Base-by-base conservation (phyloP, 30 jellyfish, hydroid and myxozoan species). In the Nemopilema nomurai region DNA sequence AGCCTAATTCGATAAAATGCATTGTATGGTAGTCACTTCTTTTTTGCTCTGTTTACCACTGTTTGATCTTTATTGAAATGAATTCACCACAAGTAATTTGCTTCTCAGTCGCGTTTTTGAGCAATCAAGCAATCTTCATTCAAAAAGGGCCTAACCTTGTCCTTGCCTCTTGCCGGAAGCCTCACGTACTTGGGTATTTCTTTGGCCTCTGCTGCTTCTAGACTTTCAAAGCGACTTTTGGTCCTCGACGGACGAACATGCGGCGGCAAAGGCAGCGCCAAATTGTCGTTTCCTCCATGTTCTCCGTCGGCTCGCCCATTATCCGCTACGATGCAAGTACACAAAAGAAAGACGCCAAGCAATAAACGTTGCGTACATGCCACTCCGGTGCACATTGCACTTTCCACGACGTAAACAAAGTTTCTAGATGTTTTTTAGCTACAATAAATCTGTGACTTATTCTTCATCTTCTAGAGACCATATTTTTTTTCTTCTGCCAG, bases 231-330 rank as follows among this genome's bases (percentile, higher is more conserved):
- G 19, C 62, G 64, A 73, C 41, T 41, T 23, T 51, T 51, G 28
- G 64, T 63, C 0, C 80, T 79, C 22, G 67, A 19, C 19, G 74
- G 13, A 19, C 74, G 67, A n/a, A 65, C 74, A 63, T 65, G 67
- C 18, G 89, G 89, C 33, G 89, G 89, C 8, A 80, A 52, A 18
- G 89, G 89, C 50, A 80, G 33, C 41, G 73, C 71, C 13, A 80
- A 41, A 41, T 13, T 41, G 6, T 41, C 57, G 57, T 13, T 41
- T 41, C 13, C 9, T 41, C 13, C 13, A 32, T 49, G 21, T 23
- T 49, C 53, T 28, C 81, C 49, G 26, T 25, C 6, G 26, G 76
- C 24, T 63, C 24, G 72, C 72, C 21, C 3, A n/a, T 63, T 63
- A 26, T 63, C 28, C 1, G 28, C 24, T n/a, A 23, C 57, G 57